These are phyloP conservation scores for Urosaurus nigricauda DNA, from an alignment of 2,797 vertebrate species.

Conservation along the genomic window DNA sequence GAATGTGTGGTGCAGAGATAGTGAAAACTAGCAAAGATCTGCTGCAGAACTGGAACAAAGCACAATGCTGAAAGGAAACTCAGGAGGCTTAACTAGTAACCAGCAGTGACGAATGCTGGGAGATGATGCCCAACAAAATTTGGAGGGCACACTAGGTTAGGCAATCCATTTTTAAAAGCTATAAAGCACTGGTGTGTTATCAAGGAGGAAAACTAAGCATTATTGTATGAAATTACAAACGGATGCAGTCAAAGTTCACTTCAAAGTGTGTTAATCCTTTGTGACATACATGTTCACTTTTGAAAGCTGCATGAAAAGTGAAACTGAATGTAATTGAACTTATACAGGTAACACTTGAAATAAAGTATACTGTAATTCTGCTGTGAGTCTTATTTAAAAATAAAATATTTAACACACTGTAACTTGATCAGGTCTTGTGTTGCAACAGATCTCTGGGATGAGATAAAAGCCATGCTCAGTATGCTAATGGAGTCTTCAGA, in stretches of 20 bases:
- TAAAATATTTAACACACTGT: slow-evolving; percentile 48
- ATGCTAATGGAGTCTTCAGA: slow-evolving; percentile 20
- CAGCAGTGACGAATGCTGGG: too few species aligned
- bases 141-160: too few species aligned
- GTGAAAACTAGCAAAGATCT: slow-evolving; percentile 32
- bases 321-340: slow-evolving; percentile 67
- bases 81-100: too few species aligned
- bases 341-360: slow-evolving; percentile 62
- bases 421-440: slow-evolving; percentile 34
- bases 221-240: slow-evolving; percentile 37
- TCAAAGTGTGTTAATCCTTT: slow-evolving; percentile 22
- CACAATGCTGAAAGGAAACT: too few species aligned
- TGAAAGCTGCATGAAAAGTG: slow-evolving; percentile 60
- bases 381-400: slow-evolving; percentile 50
- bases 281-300: slow-evolving; percentile 8
- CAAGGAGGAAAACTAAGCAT: slow-evolving; percentile 39
- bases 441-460: background rate
- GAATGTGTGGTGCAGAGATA: background rate
- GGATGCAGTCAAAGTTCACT: slow-evolving; percentile 49
- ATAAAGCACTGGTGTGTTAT: slow-evolving; percentile 7
- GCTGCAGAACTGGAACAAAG: slow-evolving; percentile 11
- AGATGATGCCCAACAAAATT: too few species aligned
- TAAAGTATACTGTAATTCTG: slow-evolving; percentile 37
- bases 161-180: background rate
- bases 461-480: background rate